phyloP scores from a whole-genome alignment of 1,140 invertebrate genomes.

The Nephotettix cincticeps region DNA sequence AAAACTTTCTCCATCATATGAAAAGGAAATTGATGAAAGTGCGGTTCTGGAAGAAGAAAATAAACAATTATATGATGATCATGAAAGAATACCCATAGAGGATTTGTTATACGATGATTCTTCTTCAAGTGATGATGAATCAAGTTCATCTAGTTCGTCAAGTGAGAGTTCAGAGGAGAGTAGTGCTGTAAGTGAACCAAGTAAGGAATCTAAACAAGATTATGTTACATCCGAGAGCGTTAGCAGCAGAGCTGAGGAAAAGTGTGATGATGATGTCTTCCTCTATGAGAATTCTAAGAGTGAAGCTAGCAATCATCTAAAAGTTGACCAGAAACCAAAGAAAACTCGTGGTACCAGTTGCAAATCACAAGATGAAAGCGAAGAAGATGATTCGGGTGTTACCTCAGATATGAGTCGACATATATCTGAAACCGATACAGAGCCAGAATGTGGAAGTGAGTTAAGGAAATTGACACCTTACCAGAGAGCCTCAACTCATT shows the following conservation, averaged over 20 bases:
- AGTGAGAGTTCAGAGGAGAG: conserved; percentile 35
- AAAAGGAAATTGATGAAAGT: not conserved
- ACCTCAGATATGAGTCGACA: conserved; percentile 68
- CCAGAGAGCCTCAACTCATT: conserved; percentile 69
- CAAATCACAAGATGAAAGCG: conserved; percentile 55
- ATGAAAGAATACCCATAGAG: conserved; percentile 8
- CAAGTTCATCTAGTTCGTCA: conserved; percentile 38
- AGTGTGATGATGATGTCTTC: conserved; percentile 26
- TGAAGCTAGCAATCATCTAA: conserved; percentile 10
- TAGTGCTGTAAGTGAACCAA: conserved; percentile 15
- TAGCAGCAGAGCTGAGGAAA: conserved; percentile 14
- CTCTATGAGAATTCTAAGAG: conserved; percentile 11
- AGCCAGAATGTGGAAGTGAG: conserved; percentile 57
- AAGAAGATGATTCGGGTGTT: conserved; percentile 70
- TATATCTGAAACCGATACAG: conserved; percentile 65
- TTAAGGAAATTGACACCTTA: conserved; percentile 59
- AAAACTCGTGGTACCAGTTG: conserved; percentile 32
- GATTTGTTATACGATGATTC: conserved; percentile 10
- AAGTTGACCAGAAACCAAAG: conserved; percentile 20
- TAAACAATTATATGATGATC: conserved; percentile 6
- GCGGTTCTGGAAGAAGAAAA: conserved; percentile 26
- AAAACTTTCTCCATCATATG: not conserved
- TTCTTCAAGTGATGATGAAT: conserved; percentile 29
- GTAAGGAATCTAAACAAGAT: conserved; percentile 23
- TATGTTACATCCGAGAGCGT: not conserved